These are phyloP conservation scores for Heptranchias perlo DNA, from an alignment of 2,113 vertebrate genomes.

Conservation along the genomic window DNA sequence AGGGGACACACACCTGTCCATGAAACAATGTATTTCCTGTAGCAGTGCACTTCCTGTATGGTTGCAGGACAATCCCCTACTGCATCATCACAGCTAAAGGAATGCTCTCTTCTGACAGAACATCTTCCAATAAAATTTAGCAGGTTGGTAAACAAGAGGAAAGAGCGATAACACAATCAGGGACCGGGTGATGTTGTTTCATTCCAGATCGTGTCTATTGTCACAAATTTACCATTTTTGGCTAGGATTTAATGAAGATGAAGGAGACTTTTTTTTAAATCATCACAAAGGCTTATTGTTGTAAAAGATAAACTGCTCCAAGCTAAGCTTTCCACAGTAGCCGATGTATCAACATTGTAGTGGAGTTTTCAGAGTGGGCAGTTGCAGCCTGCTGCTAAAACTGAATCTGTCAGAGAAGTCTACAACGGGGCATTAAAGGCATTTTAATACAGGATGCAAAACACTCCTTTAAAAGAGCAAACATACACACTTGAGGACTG, in stretches of 20 bases:
- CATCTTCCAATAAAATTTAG: conserved; percentile 25
- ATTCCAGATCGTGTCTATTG: neutral
- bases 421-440: neutral
- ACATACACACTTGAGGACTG: neutral
- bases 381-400: neutral
- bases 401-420: neutral
- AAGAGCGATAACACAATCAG: conserved; percentile 19
- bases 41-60: conserved; percentile 6
- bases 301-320: neutral
- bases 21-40: conserved; percentile 36
- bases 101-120: conserved; percentile 32
- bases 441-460: neutral
- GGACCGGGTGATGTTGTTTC: neutral
- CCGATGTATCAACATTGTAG: neutral
- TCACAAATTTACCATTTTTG: neutral
- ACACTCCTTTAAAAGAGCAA: neutral
- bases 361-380: neutral
- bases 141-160: conserved; percentile 27
- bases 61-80: conserved; percentile 12
- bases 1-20: conserved; percentile 34
- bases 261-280: neutral
- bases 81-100: conserved; percentile 32
- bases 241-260: neutral
- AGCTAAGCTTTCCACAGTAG: neutral
- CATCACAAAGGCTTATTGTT: neutral